A percentile compares a stretch with the other conserved stretches of the same genome.
Conservation (phyloP, 2,797 vertebrate species). For the Huso huso region DNA sequence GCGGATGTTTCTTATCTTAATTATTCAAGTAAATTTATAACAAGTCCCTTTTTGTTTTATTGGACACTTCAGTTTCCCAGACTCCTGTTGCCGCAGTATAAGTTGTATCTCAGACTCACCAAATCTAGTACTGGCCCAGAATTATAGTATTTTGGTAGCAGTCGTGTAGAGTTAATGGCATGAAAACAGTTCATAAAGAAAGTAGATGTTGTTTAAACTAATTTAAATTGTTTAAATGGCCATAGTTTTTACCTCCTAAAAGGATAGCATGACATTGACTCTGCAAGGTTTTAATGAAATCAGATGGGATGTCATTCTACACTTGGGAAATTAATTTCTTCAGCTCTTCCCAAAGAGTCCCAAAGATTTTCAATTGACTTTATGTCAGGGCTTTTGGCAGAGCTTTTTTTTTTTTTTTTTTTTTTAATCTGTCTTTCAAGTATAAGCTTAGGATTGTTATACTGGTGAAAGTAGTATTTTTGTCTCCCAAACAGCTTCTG, state of each 20-base stretch:
- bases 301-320: conserved; percentile 9
- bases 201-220: background rate
- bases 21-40: too few relatives aligned
- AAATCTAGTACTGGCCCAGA: too few relatives aligned
- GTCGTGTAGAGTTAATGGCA: background rate
- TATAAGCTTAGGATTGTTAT: background rate
- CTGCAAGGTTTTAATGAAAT: conserved; percentile 2
- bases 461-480: background rate
- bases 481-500: background rate
- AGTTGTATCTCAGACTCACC: too few relatives aligned
- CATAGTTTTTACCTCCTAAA: background rate
- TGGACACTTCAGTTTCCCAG: too few relatives aligned
- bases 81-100: too few relatives aligned
- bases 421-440: background rate
- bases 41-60: too few relatives aligned
- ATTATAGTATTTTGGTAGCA: background rate
- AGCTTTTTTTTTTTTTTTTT: background rate
- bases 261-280: conserved; percentile 3
- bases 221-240: background rate
- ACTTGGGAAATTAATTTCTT: conserved; percentile 10
- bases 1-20: too few relatives aligned
- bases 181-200: background rate
- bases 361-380: conserved; percentile 5
- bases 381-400: conserved; percentile 4
- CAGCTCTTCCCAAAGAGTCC: conserved; percentile 5